A percentile compares a stretch with the other conserved stretches of the same genome.
These are phyloP conservation scores for Cerastis rubricosa DNA, from an alignment of 2,888 invertebrate species.

Conservation along the genomic window DNA sequence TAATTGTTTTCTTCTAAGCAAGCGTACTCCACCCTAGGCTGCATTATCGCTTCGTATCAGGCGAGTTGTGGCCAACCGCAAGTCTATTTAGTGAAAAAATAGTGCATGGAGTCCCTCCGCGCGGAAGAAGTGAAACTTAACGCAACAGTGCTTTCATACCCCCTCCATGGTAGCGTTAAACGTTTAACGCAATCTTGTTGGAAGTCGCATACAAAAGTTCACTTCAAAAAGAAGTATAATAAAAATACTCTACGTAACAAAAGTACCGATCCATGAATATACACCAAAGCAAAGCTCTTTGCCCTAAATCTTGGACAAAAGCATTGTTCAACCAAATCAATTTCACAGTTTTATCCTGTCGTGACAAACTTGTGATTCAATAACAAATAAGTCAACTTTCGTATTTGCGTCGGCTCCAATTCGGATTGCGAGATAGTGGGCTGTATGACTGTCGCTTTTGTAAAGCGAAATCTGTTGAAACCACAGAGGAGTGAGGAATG, in stretches of 20 bases:
- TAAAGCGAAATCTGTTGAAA: slow-evolving; percentile 21
- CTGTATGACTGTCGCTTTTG: slow-evolving; percentile 29
- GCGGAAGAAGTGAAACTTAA: no score
- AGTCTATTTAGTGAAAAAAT: no score
- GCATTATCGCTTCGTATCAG: no score
- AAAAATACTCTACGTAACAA: not conserved
- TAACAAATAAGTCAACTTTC: slow-evolving; percentile 45
- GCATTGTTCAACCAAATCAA: not conserved
- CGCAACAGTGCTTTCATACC: no score
- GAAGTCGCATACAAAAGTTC: no score
- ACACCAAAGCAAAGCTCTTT: not conserved
- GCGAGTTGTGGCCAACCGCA: no score
- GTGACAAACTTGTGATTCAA: slow-evolving; percentile 42
- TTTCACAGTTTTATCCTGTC: slow-evolving; percentile 19
- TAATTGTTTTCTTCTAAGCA: no score
- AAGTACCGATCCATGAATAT: not conserved
- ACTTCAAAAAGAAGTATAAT: no score
- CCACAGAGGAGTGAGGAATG: slow-evolving; percentile 30
- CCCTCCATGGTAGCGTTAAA: no score
- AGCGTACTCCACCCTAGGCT: no score
- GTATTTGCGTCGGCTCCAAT: slow-evolving; percentile 41
- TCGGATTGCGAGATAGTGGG: slow-evolving; percentile 36
- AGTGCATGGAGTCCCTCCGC: no score
- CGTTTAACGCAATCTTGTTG: no score
- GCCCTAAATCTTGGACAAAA: not conserved